phyloP scores from a whole-genome alignment of 1,140 invertebrate genomes.

The Leptopilina boulardi region DNA sequence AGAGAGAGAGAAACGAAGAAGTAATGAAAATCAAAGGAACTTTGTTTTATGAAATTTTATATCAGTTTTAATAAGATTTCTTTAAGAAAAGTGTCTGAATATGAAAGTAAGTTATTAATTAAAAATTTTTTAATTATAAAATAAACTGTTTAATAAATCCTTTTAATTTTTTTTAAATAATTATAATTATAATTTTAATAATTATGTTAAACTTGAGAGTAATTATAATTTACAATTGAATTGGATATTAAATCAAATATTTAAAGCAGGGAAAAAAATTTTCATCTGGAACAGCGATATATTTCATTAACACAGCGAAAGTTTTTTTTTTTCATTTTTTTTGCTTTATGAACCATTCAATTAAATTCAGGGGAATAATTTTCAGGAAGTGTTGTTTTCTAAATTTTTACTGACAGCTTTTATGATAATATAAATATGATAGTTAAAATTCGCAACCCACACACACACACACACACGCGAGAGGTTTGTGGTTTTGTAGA shows the following conservation, averaged over 20 bases:
- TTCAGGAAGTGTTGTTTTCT: background rate
- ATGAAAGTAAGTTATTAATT: background rate
- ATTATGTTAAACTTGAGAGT: too few species aligned
- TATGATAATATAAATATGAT: constrained; percentile 21
- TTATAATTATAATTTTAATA: too few species aligned
- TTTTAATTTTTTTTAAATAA: background rate
- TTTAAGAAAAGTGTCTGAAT: background rate
- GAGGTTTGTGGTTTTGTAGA: constrained; percentile 13
- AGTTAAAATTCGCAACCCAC: constrained; percentile 2
- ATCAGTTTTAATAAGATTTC: background rate
- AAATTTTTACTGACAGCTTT: background rate
- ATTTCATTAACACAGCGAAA: too few species aligned
- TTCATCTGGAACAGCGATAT: too few species aligned
- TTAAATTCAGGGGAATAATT: background rate
- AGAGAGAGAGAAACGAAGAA: background rate
- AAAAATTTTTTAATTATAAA: background rate
- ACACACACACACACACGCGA: background rate
- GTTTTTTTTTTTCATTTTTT: background rate
- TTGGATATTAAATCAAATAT: too few species aligned
- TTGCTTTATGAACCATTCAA: background rate
- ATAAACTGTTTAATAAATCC: too few species aligned
- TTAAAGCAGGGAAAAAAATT: too few species aligned
- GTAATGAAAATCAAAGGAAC: background rate
- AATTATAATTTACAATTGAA: too few species aligned
- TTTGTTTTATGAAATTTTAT: background rate